Conservation (phyloP, 2,113 vertebrate genomes). For the Anseranas semipalmata region DNA sequence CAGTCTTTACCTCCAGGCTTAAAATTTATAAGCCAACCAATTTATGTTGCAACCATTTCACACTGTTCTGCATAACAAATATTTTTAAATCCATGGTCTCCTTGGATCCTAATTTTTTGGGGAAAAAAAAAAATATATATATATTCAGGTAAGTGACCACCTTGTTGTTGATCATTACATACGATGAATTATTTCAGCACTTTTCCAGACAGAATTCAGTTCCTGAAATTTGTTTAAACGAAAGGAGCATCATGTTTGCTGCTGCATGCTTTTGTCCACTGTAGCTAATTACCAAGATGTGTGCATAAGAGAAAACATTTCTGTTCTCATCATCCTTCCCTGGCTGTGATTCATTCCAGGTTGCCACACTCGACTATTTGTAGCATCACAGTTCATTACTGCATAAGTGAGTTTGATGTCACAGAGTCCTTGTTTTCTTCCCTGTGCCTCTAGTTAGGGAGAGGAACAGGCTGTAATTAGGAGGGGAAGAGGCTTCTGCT, state of each 20-base stretch:
- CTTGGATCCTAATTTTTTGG: neutral
- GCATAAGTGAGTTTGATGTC: neutral
- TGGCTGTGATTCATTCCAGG: neutral
- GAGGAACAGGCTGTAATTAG: neutral
- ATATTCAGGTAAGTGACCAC: neutral
- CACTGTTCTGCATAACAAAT: neutral
- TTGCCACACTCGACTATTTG: neutral
- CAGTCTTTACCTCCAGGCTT: neutral
- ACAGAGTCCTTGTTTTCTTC: neutral
- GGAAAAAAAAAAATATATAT: too few relatives aligned
- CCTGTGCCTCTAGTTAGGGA: neutral
- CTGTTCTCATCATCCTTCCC: neutral
- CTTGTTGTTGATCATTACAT: accelerated
- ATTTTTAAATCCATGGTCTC: neutral
- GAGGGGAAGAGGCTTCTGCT: neutral
- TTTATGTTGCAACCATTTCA: neutral
- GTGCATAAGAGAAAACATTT: neutral
- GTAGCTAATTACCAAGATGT: neutral
- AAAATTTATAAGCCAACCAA: neutral
- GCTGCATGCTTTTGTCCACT: neutral
- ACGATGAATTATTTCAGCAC: neutral
- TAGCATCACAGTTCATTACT: neutral
- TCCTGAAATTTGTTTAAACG: neutral
- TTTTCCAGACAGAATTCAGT: neutral
- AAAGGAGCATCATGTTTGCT: neutral